A percentile compares a stretch with the other conserved stretches of the same genome.
These are phyloP conservation scores for Euproctis similis DNA, from an alignment of 2,888 invertebrate species.

Conservation along the genomic window DNA sequence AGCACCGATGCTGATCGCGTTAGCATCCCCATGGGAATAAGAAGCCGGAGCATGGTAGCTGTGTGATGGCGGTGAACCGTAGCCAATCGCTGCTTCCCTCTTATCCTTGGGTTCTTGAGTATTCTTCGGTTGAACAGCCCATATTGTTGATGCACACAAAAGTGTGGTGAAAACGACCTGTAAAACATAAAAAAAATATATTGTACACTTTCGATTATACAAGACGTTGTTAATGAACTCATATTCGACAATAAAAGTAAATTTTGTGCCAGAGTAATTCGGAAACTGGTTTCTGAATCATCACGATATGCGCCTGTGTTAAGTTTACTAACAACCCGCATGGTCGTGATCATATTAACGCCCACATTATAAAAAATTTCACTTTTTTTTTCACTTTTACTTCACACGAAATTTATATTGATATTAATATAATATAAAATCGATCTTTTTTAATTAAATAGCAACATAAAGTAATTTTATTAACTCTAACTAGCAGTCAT, in stretches of 20 bases:
- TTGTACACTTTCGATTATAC: no score
- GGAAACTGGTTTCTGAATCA: constrained; percentile 44
- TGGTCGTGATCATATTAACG: constrained; percentile 52
- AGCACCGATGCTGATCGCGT: constrained; percentile 61
- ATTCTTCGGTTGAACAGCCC: constrained; percentile 47
- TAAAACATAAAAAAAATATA: constrained; percentile 33
- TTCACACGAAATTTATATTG: constrained; percentile 27
- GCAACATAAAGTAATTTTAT: no score
- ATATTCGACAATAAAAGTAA: constrained; percentile 25
- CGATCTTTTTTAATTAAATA: no score
- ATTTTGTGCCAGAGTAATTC: constrained; percentile 31
- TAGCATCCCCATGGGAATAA: constrained; percentile 48
- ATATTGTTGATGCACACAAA: constrained; percentile 51
- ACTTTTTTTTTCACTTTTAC: constrained; percentile 70
- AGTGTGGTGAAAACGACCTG: constrained; percentile 59
- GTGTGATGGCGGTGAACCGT: constrained; percentile 34
- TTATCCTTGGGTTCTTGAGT: constrained; percentile 58
- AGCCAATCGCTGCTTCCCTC: constrained; percentile 51
- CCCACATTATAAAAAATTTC: constrained; percentile 64
- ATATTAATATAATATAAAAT: no score
- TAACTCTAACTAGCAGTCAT: no score
- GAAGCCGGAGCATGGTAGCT: constrained; percentile 27
- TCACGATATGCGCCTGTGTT: constrained; percentile 29
- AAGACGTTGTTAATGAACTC: constrained; percentile 9
- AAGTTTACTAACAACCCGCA: constrained; percentile 56